Base-by-base conservation (phyloP, 2,888 invertebrate genomes). In the Zeuzera pyrina region DNA sequence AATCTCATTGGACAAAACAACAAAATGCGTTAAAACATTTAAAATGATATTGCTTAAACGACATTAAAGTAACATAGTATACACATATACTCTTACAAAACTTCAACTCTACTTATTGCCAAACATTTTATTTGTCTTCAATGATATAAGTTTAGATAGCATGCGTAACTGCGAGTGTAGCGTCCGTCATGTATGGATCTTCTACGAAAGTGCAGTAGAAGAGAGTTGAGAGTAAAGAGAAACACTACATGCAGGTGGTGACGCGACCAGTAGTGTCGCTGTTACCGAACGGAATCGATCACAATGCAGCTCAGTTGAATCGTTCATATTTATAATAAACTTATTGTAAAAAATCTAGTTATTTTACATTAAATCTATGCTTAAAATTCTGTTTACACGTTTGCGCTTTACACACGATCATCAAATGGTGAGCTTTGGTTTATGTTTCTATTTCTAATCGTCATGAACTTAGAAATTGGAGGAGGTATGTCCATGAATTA, bases 231-330 rank as follows among this genome's bases (percentile, higher is more conserved):
- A 57, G 53, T 19, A 59, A 45, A 49, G 47, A 52, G 41, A 45
- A 34, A 57, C 59, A 70, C 58, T 43, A 46, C 46, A 47, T 43
- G n/a, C n/a, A n/a, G n/a, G n/a, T n/a, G n/a, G 41, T 52, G 45
- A 51, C 49, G 45, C 48, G 47, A 43, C n/a, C n/a, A 34, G 36
- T 36, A 12, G 33, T 35, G 36, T 26, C 31, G 27, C 39, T 43
- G 43, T 47, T 52, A 50, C 52, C 59, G 52, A 63, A 69, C 59
- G 60, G 64, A 55, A 62, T 76, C 64, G 53, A 83, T 81, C 81
- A 79, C 81, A 81, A 79, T 81, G 71, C 66, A 83, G 81, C 81
- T 83, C 74, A 77, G 76, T 74, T 83, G 79, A 81, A 76, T 74
- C 66, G 55, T 71, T 49, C 12, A 21, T 45, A 63, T 63, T 69